Base-by-base conservation (phyloP, 2,888 invertebrate genomes). In the Pollenia griseotomentosa region DNA sequence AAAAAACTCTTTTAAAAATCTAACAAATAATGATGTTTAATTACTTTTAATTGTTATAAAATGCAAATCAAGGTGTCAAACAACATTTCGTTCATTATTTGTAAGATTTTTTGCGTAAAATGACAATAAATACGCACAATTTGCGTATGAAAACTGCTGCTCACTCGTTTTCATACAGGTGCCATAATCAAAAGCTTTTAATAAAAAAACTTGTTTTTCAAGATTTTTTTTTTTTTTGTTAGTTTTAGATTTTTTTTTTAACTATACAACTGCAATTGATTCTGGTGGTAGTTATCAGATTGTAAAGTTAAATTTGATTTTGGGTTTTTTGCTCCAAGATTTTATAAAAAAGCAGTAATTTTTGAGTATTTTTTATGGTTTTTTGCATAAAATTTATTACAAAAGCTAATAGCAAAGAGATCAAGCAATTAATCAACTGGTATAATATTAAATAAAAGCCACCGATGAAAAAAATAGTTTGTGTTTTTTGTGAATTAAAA, bases 71-170 rank as follows among this genome's bases (percentile, higher is more conserved):
- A 83, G 79, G 83, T 85, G 87, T 87, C 87, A 82, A 73, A 59
- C 87, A 87, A 84, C 81, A 84, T 87, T 87, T 84, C 53, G 81
- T 81, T 81, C 66, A 87, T 82, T 82, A 87, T 84, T 86, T 85
- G 73, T 80, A 57, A 19, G 83, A 70, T 74, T 88, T 88, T 78
- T 53, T 61, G 55, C 23, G 51, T 85, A 87, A 85, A 63, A 88
- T 87, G 84, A 87, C 87, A 87, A 84, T 82, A 87, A 87, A 82
- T 84, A 87, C 87, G 87, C 87, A 89, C 91, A 89, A 88, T 89
- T 90, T 85, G 89, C 89, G 83, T 88, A 88, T 82, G 70, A 61
- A 81, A 88, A 86, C 88, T 77, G 33, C 33, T 33, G 33, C 33
- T 33, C 33, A 66, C 88, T 82, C 73, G 78, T 61, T 33, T 82